These are phyloP conservation scores for Trichonephila clavipes DNA, from an alignment of 1,140 invertebrate genomes.

Conservation along the genomic window DNA sequence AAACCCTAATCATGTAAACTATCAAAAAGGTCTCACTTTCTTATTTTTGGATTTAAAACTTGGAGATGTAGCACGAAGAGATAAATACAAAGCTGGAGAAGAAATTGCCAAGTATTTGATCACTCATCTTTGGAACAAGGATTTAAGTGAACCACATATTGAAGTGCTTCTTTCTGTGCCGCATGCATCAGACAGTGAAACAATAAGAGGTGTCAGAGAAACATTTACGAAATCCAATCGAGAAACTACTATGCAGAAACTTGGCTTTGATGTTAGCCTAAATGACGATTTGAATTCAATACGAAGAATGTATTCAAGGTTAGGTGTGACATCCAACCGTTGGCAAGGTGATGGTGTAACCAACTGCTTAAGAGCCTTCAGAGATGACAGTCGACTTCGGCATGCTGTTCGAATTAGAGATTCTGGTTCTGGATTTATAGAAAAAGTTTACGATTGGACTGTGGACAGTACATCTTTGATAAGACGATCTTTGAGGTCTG, in stretches of 20 bases:
- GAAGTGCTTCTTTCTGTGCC: conserved; percentile 71
- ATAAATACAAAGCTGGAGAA: conserved; percentile 77
- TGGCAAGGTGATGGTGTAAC: conserved; percentile 77
- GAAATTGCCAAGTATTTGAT: conserved; percentile 77
- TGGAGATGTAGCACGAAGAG: conserved; percentile 51
- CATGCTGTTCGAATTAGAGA: conserved; percentile 69
- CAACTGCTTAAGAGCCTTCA: conserved; percentile 65
- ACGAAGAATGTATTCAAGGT: conserved; percentile 60
- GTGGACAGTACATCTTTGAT: conserved; percentile 66
- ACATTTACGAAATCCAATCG: conserved; percentile 63
- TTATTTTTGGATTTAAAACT: conserved; percentile 77
- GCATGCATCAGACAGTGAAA: conserved; percentile 59
- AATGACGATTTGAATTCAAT: conserved; percentile 66
- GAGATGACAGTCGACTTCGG: conserved; percentile 50
- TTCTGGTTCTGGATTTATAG: conserved; percentile 49
- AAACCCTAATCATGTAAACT: conserved; percentile 59
- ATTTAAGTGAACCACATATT: conserved; percentile 62
- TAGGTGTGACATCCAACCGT: conserved; percentile 48
- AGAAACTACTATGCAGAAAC: conserved; percentile 25
- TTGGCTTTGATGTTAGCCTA: conserved; percentile 75
- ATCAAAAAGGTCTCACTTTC: conserved; percentile 58
- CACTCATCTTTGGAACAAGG: conserved; percentile 75
- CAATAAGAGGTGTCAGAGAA: conserved; percentile 63
- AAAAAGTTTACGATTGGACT: conserved; percentile 77
- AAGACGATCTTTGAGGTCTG: conserved; percentile 54